Evolutionary conservation across 2,888 invertebrate genomes (phyloP), one percentile per base, ranked within the genome.

Genomic region (Proisotoma minuta): DNA sequence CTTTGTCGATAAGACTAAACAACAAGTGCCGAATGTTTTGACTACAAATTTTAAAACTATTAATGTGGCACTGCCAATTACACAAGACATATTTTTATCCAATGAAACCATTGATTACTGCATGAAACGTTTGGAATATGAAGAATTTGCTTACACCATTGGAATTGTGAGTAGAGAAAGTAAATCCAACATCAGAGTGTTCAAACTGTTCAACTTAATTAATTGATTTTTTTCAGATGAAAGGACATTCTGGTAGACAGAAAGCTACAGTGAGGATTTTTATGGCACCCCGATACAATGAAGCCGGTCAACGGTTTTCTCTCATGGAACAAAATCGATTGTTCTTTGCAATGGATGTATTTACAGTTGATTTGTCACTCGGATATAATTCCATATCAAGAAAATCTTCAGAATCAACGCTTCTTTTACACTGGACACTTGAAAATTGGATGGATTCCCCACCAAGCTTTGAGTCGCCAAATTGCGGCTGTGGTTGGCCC

Each of bases 401-500:
- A 50, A 49, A 10, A 8, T 49, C 58, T 2, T 49, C 49, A 3
- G 47, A 15, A 20, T 58, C 58, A n/a, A 20, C 20, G 10, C 24
- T 58, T 10, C 15, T 27, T 1, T 12, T 1, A 20, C 26, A 58
- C 48, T 58, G 58, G 58, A 58, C 20, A 27, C 34, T 58, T 15
- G 49, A 58, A 34, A 56, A 2, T 22, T 56, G 56, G 56, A 22
- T 23, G 40, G 43, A 56, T 1, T 28, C 27, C 1, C 39, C 56
- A 24, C 57, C 57, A 26, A 18, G 26, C 10, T 3, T 5, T 12
- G 47, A 57, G 24, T 15, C 2, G 3, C 50, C 34, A 2, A 28
- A 58, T 12, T 75, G 75, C 63, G 74, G 74, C 28, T 75, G 75
- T 29, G 74, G 74, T 28, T 73, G 74, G 71, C 74, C 75, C 0